A percentile compares a stretch with the other conserved stretches of the same genome.
Conservation (phyloP, 2,797 vertebrate genomes). For the Sebastes iracundus region DNA sequence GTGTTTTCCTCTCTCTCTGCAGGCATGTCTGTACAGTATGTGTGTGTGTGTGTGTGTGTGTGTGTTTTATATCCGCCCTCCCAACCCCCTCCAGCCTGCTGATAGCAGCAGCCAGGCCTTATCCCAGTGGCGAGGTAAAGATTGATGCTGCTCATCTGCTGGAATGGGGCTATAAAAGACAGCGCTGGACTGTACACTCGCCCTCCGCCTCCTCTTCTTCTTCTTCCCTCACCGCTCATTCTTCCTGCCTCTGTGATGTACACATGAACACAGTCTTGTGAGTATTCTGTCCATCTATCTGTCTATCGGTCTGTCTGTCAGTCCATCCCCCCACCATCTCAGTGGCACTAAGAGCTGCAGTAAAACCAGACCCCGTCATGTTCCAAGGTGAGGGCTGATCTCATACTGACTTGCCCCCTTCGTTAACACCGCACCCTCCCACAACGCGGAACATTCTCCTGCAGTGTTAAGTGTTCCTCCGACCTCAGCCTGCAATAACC, state of each 20-base stretch:
- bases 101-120: conserved; percentile 51
- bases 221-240: conserved; percentile 2
- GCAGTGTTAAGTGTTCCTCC: conserved; percentile 55
- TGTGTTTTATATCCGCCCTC: conserved; percentile 27
- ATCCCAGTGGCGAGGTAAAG: conserved; percentile 69
- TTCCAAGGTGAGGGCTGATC: conserved; percentile 66
- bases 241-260: neutral
- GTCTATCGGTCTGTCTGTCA: neutral
- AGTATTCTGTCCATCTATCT: neutral
- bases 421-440: conserved; percentile 43
- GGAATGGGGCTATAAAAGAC: conserved; percentile 78
- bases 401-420: conserved; percentile 59
- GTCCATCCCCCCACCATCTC: neutral
- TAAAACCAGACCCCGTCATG: conserved; percentile 49
- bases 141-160: conserved; percentile 82
- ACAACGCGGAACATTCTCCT: conserved; percentile 42
- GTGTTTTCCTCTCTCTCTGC: conserved; percentile 8
- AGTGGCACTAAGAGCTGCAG: conserved; percentile 35
- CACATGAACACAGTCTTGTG: neutral
- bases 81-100: conserved; percentile 21
- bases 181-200: conserved; percentile 37
- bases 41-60: conserved; percentile 2
- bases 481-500: conserved; percentile 15
- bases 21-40: neutral
- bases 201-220: conserved; percentile 31